Percentiles rank a stretch among this genome's conserved stretches.
Conservation (phyloP, 2,113 vertebrate genomes). For the Poicephalus gulielmi region DNA sequence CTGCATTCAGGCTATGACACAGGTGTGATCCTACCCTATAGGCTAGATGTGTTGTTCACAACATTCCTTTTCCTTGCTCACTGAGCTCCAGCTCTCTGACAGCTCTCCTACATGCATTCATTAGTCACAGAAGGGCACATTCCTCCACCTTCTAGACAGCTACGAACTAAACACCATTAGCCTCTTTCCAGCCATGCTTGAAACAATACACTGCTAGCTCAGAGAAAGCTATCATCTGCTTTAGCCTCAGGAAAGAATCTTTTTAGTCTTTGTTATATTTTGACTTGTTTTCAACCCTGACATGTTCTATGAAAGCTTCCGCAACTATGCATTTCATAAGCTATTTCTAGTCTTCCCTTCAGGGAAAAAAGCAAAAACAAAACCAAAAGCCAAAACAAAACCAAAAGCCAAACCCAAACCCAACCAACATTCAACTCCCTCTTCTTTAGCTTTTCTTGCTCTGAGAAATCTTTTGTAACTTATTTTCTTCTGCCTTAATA, state of each 20-base stretch:
- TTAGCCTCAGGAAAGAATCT: conserved; percentile 25
- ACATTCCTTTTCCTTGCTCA: background rate
- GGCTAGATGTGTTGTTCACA: background rate
- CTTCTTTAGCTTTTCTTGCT: background rate
- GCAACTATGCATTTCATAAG: background rate
- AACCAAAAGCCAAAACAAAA: background rate
- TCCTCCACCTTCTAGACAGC: conserved; percentile 27
- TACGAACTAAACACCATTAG: conserved; percentile 30
- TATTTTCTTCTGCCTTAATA: conserved; percentile 27
- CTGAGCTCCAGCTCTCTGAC: background rate
- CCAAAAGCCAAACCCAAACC: background rate
- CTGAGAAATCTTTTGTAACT: conserved; percentile 16
- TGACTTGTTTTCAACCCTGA: conserved; percentile 12
- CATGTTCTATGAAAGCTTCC: background rate
- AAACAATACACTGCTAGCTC: background rate
- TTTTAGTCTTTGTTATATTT: conserved; percentile 23
- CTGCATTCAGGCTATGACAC: background rate
- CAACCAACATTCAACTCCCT: background rate
- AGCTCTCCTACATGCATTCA: background rate
- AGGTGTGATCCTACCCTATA: background rate
- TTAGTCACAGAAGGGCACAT: conserved; percentile 8
- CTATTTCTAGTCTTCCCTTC: background rate
- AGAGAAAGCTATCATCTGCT: conserved; percentile 23
- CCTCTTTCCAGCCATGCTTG: background rate
- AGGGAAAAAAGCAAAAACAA: background rate